These are phyloP conservation scores for Chaitophorus viminalis DNA, from an alignment of 2,888 invertebrate genomes.

Conservation along the genomic window DNA sequence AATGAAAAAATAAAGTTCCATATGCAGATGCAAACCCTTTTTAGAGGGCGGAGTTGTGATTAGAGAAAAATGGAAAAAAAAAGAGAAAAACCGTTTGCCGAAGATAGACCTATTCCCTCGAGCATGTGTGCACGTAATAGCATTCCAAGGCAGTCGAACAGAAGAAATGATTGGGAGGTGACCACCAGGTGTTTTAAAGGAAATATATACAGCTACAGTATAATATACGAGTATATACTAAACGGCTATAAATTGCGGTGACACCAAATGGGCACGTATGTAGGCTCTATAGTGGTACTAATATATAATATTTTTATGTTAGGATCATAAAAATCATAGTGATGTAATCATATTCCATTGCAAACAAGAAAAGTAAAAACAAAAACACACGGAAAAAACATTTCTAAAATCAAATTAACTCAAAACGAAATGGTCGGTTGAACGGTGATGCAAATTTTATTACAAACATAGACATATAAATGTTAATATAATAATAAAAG, in stretches of 20 bases:
- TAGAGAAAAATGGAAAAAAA: neutral
- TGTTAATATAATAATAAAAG: neutral
- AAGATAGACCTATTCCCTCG: neutral
- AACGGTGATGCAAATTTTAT: neutral
- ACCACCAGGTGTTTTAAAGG: constrained; percentile 44
- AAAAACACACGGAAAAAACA: no score
- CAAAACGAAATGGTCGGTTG: no score
- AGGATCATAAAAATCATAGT: neutral
- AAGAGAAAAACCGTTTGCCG: neutral
- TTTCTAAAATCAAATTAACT: no score
- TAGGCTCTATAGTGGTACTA: neutral
- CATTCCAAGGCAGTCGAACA: constrained; percentile 39
- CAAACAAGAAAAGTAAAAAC: neutral
- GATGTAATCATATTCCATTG: neutral
- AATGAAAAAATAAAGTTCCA: constrained; percentile 27
- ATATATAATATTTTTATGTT: neutral
- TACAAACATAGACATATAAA: neutral
- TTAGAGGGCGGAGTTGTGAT: neutral
- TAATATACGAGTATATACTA: neutral
- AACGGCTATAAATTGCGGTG: constrained; percentile 47
- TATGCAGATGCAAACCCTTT: constrained; percentile 46
- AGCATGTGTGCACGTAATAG: neutral
- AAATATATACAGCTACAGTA: neutral
- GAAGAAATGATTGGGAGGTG: constrained; percentile 20
- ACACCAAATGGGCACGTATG: constrained; percentile 19